Evolutionary conservation across 2,113 vertebrate genomes (phyloP), one percentile per base, ranked within the genome.

Genomic region (Prinia subflava): DNA sequence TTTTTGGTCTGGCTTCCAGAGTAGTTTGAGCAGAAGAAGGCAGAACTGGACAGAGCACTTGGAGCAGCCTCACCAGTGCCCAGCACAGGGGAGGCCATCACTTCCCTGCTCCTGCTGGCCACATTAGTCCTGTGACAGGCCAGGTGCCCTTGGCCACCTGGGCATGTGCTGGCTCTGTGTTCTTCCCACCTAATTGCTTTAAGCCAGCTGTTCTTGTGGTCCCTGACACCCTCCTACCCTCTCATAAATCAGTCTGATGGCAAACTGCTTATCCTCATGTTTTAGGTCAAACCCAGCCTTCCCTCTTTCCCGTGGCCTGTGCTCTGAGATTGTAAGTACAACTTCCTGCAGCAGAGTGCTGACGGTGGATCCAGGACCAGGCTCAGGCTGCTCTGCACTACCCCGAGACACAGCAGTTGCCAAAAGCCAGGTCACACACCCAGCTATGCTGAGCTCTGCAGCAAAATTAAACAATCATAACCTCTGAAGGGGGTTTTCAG

Each of bases 151-250:
- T 57, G 67, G 86, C 31, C 35, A 49, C 30, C 42, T 41, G 60
- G 44, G 35, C 31, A 25, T 17, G 3, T 2, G 1, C 33, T 52
- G 39, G 27, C 60, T 44, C 44, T 1, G 0, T 12, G 33, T 8
- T 39, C n/a, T 44, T 46, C 60, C 59, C 33, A n/a, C 15, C 11
- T 21, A 9, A 16, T 0, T 24, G 19, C 46, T 82, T 17, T 12
- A 20, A n/a, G 28, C 60, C 60, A 81, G 3, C 60, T 68, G 62
- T 25, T 82, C 53, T 52, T 52, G 28, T 2, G 4, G 28, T 46
- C 37, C 55, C 39, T 30, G 10, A 6, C 55, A 47, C 53, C 87
- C 78, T 76, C 49, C 46, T 37, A 3, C 27, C 35, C 24, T 59
- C n/a, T 24, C 47, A 76, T 49, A 79, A 86, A 92, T 83, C 68